phyloP scores from a whole-genome alignment of 1,140 invertebrate genomes.

The Scaptomyza pallida region DNA sequence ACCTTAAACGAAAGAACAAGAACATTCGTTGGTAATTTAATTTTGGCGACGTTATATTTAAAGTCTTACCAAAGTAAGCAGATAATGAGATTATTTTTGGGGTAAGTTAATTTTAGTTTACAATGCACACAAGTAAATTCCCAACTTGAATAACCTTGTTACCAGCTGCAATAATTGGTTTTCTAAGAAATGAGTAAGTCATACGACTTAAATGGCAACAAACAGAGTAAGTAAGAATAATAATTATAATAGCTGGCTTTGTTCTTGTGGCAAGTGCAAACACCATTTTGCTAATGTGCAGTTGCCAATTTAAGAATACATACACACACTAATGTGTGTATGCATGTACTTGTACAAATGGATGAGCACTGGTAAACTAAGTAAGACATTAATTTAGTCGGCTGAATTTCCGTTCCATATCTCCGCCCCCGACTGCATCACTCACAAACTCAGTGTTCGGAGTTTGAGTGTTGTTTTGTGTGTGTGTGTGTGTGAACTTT shows the following conservation, averaged over 20 bases:
- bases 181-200: neutral
- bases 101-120: neutral
- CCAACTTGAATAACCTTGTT: neutral
- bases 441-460: neutral
- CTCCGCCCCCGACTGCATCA: constrained; percentile 8
- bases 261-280: constrained; percentile 40
- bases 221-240: neutral
- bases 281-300: constrained; percentile 32
- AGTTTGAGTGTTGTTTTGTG: constrained; percentile 66
- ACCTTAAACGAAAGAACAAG: constrained; percentile 61
- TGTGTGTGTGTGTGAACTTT: constrained; percentile 55
- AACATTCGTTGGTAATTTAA: no score
- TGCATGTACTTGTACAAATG: constrained; percentile 4
- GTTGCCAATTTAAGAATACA: constrained; percentile 3
- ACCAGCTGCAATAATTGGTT: neutral
- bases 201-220: neutral
- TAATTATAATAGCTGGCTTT: constrained; percentile 1
- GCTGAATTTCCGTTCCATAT: constrained; percentile 49
- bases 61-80: no score
- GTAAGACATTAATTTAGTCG: constrained; percentile 76
- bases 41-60: no score
- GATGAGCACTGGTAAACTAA: constrained; percentile 38
- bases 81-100: no score
- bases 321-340: neutral
- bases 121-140: neutral